These are phyloP conservation scores for Scytalopus superciliaris DNA, from an alignment of 2,113 vertebrate genomes.

Conservation along the genomic window DNA sequence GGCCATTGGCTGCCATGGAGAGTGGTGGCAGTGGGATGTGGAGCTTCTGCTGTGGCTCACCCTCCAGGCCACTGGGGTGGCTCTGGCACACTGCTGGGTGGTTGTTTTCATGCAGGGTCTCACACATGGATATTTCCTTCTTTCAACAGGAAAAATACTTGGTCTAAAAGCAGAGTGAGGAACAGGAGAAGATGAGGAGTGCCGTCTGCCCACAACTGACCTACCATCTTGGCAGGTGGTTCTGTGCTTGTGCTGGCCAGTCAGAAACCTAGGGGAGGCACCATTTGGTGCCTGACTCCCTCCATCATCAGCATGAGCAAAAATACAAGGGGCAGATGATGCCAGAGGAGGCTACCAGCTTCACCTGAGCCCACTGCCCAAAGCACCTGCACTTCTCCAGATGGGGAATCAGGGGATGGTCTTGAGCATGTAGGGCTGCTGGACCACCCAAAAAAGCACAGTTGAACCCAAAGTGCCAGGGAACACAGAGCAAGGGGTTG, in stretches of 20 bases:
- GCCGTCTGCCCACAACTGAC: neutral
- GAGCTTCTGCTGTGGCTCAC: neutral
- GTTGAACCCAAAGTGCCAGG: neutral
- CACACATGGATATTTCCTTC: neutral
- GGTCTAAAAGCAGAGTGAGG: neutral
- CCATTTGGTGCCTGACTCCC: neutral
- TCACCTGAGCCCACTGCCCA: neutral
- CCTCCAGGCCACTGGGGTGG: fast-evolving
- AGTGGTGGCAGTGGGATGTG: neutral
- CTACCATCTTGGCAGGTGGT: neutral
- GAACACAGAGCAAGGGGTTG: neutral
- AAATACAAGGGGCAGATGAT: neutral
- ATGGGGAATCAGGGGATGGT: neutral
- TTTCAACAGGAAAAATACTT: neutral
- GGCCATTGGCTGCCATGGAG: neutral
- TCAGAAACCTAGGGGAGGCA: fast-evolving
- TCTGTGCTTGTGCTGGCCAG: neutral
- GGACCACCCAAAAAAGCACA: neutral
- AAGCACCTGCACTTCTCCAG: neutral
- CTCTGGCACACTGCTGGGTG: neutral
- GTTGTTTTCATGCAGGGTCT: neutral
- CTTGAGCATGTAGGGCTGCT: neutral
- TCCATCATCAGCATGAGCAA: neutral
- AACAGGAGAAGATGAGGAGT: neutral
- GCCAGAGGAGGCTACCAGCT: fast-evolving